Percentiles rank a stretch among this genome's conserved stretches.
phyloP scores from a whole-genome alignment of 2,888 invertebrate species.

The Abrostola triplasia region DNA sequence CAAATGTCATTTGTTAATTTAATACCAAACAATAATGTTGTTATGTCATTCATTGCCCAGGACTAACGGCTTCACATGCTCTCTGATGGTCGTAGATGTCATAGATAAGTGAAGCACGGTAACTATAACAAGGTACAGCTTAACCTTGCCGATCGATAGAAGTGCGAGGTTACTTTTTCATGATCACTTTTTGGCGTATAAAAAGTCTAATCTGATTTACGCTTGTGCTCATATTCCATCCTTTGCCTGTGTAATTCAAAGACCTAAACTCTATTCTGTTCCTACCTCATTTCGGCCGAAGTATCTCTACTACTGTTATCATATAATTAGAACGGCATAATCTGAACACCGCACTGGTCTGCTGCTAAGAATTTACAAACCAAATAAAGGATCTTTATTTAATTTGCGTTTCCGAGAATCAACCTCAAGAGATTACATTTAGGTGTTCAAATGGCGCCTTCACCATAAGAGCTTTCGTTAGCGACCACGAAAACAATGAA shows the following conservation, averaged over 20 bases:
- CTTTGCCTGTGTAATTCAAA: too few species aligned
- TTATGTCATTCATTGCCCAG: not conserved
- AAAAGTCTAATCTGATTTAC: not conserved
- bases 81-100: not conserved
- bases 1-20: conserved; percentile 42
- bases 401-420: too few species aligned
- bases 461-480: too few species aligned
- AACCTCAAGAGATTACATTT: too few species aligned
- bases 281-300: too few species aligned
- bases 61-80: not conserved
- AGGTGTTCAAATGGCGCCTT: too few species aligned
- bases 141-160: conserved; percentile 6
- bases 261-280: too few species aligned
- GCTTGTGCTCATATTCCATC: not conserved
- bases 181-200: not conserved
- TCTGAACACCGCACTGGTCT: too few species aligned
- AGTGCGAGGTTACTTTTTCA: conserved; percentile 1
- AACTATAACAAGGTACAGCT: not conserved
- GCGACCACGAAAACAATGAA: too few species aligned
- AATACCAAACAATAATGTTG: conserved; percentile 13
- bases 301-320: not conserved
- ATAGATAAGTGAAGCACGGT: not conserved
- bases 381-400: too few species aligned
- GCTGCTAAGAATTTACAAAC: too few species aligned
- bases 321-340: too few species aligned